Evolutionary conservation across 2,888 invertebrate species (phyloP).

Genomic region (Macroteleia sp.): DNA sequence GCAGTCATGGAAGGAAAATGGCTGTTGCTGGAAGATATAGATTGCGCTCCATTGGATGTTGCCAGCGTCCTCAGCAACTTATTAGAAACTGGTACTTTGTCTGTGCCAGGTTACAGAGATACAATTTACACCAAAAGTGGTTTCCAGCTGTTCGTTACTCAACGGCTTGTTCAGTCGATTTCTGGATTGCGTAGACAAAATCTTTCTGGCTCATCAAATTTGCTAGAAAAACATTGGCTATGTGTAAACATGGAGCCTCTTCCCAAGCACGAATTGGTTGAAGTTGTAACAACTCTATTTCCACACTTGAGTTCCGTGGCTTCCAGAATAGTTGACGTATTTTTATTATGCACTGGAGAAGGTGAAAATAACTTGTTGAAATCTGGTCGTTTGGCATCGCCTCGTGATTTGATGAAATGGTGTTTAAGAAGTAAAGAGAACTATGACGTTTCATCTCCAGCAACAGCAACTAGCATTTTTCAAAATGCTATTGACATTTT

Average conservation of each 20-base stretch:
- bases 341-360: slow-evolving; percentile 87
- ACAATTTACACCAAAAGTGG: slow-evolving; percentile 91
- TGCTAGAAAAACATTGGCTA: slow-evolving; percentile 92
- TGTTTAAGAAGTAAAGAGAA: slow-evolving; percentile 91
- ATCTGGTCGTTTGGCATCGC: slow-evolving; percentile 88
- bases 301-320: slow-evolving; percentile 90
- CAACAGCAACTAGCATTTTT: slow-evolving; percentile 88
- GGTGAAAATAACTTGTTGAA: slow-evolving; percentile 81
- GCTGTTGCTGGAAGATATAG: slow-evolving; percentile 97
- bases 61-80: slow-evolving; percentile 93
- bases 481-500: slow-evolving; percentile 97
- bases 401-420: slow-evolving; percentile 96
- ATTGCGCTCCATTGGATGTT: slow-evolving; percentile 96
- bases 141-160: slow-evolving; percentile 97
- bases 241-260: slow-evolving; percentile 93
- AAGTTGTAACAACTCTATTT: slow-evolving; percentile 89
- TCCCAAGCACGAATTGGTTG: slow-evolving; percentile 89
- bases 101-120: slow-evolving; percentile 95
- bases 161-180: slow-evolving; percentile 83
- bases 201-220: slow-evolving; percentile 87
- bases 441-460: slow-evolving; percentile 89
- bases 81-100: slow-evolving; percentile 91
- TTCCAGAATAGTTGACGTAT: slow-evolving; percentile 92
- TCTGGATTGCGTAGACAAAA: slow-evolving; percentile 78
- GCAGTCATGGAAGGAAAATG: slow-evolving; percentile 94